Base-by-base conservation (phyloP, 2,888 invertebrate genomes). In the Mythimna pallens region DNA sequence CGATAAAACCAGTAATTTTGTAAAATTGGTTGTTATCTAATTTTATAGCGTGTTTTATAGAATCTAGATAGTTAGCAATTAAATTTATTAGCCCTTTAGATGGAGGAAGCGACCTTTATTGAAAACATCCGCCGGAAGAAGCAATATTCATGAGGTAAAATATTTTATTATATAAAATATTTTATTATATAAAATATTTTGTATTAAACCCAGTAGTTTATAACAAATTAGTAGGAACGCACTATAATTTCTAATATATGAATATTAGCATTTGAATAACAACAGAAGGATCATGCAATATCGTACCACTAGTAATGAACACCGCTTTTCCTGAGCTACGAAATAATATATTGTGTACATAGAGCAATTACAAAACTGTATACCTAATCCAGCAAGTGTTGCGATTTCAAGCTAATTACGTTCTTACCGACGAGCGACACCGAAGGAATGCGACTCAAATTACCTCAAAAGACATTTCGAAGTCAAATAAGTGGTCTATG, bases 371-470 rank as follows among this genome's bases (percentile, higher is more conserved):
- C 80, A 80, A 82, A 80, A 80, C 72, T 43, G 65, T 52, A 36
- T 52, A 62, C 73, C 54, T 34, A 63, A 63, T 54, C 61, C 40
- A 67, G 40, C 73, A 25, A 74, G 65, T 76, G 80, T 80, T 82
- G 73, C 80, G 62, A 72, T 71, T 80, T 47, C 73, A 64, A 72
- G 70, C 67, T 76, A 82, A 80, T 82, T 82, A 79, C 57, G 64
- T 69, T 82, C 59, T 70, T 65, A 62, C 65, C 43, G 55, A 67
- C 70, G 63, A 75, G 63, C 71, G 65, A 68, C 62, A 59, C 30
- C 58, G 20, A 20, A 58, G 82, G 82, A 82, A 82, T 82, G 82
- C 63, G 43, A 70, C 71, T 76, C 40, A 72, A 74, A 71, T 84
- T 76, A 75, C 70, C 67, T 65, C 58, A 70, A 70, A 76, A 61